Evolutionary conservation across 2,888 invertebrate genomes (phyloP).

Genomic region (Zhuqinia jingwanae): DNA sequence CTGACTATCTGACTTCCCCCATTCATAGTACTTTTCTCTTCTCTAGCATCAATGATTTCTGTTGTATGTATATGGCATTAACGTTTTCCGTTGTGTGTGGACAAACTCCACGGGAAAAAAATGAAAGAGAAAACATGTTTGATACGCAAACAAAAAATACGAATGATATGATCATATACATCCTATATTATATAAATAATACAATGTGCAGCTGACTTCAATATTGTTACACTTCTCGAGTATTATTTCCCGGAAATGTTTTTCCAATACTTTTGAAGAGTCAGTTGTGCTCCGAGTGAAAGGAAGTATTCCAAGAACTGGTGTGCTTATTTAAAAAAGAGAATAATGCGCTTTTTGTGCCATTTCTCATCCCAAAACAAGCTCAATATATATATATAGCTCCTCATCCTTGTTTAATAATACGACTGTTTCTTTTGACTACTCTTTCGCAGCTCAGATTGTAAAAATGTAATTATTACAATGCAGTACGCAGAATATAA

Average conservation of each 20-base stretch:
- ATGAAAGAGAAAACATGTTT: conserved; percentile 1
- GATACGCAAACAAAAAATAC: conserved; percentile 3
- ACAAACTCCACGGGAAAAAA: not conserved
- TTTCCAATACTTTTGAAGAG: conserved; percentile 34
- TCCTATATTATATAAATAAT: not conserved
- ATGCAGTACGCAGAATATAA: no score
- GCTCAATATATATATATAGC: conserved; percentile 60
- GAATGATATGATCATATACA: not conserved
- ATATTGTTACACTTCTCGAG: no score
- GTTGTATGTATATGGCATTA: conserved; percentile 20
- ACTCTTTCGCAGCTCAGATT: no score
- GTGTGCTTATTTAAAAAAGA: not conserved
- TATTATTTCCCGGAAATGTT: conserved; percentile 25
- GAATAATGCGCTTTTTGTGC: conserved; percentile 41
- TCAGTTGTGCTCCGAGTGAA: not conserved
- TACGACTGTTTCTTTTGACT: conserved; percentile 37
- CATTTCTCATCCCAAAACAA: conserved; percentile 59
- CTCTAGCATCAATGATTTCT: not conserved
- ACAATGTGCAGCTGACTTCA: no score
- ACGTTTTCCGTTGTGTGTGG: not conserved
- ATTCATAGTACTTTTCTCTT: no score
- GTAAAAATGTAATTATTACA: no score
- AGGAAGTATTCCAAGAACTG: not conserved
- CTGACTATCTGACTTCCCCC: not conserved
- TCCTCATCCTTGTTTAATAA: conserved; percentile 68